A percentile compares a stretch with the other conserved stretches of the same genome.
These are phyloP conservation scores for Labeo calbasu DNA, from an alignment of 2,797 vertebrate species.

Conservation along the genomic window DNA sequence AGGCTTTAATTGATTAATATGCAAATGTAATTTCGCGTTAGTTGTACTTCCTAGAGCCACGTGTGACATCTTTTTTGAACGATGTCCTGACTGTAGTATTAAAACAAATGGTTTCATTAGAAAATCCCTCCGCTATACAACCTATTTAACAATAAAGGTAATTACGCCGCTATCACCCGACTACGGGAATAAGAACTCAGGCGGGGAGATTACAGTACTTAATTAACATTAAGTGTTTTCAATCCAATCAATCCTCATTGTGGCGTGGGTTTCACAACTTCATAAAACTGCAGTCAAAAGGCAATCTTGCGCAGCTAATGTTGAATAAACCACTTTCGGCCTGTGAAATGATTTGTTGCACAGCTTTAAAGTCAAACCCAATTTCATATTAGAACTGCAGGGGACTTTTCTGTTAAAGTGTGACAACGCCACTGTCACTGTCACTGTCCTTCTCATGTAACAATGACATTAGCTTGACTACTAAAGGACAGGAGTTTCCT, in stretches of 20 bases:
- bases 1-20: conserved; percentile 52
- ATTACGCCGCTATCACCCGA: conserved; percentile 35
- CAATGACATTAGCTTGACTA: conserved; percentile 27
- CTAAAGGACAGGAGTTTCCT: conserved; percentile 23
- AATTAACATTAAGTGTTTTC: conserved; percentile 50
- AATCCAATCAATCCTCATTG: conserved; percentile 47
- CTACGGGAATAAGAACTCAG: conserved; percentile 23
- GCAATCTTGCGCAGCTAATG: neutral
- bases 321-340: conserved; percentile 16
- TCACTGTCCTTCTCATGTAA: conserved; percentile 11
- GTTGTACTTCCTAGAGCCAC: conserved; percentile 27
- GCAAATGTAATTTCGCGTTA: conserved; percentile 45
- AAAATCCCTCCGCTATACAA: conserved; percentile 30
- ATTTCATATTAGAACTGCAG: conserved; percentile 6
- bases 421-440: neutral
- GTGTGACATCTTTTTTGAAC: conserved; percentile 1
- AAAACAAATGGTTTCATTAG: conserved; percentile 52
- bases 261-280: conserved; percentile 19
- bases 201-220: conserved; percentile 35
- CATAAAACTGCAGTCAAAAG: conserved; percentile 26
- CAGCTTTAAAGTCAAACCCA: conserved; percentile 13
- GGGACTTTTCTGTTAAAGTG: neutral
- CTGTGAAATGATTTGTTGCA: conserved; percentile 5
- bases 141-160: conserved; percentile 46
- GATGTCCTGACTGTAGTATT: conserved; percentile 19